These are phyloP conservation scores for Tipula vernalis DNA, from an alignment of 2,888 invertebrate species.

Conservation along the genomic window DNA sequence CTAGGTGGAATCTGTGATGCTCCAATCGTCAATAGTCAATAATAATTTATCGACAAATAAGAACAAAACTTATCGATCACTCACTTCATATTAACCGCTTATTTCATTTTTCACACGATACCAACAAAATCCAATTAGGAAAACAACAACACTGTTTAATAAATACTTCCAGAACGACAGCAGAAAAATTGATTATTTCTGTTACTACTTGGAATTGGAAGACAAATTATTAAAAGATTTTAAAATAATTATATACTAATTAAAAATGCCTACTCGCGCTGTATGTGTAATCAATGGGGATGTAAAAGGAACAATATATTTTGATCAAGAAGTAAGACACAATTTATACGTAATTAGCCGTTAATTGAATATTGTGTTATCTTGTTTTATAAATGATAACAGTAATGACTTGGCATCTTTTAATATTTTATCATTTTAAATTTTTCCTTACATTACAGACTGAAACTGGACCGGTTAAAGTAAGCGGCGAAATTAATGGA, in stretches of 20 bases:
- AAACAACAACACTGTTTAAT: background rate
- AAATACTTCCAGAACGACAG: background rate
- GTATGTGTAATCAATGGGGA: conserved; percentile 81
- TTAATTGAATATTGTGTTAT: background rate
- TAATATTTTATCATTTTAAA: background rate
- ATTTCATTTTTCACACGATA: background rate
- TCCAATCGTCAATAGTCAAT: too few species aligned
- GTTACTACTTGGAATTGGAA: background rate
- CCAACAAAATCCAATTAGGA: background rate
- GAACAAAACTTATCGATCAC: background rate
- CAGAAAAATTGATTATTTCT: background rate
- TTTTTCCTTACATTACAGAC: background rate
- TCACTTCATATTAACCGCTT: background rate
- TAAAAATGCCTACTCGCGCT: conserved; percentile 54
- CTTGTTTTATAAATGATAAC: background rate
- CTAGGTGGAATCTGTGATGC: too few species aligned
- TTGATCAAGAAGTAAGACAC: conserved; percentile 55
- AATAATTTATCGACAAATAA: background rate
- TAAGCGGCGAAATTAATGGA: conserved; percentile 74
- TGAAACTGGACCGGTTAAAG: conserved; percentile 41
- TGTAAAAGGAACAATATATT: conserved; percentile 68
- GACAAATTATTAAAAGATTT: conserved; percentile 6
- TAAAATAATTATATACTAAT: background rate
- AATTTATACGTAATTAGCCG: background rate
- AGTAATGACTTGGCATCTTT: background rate